Conservation (phyloP, 1,140 invertebrate genomes). For the Chrysoperla carnea region DNA sequence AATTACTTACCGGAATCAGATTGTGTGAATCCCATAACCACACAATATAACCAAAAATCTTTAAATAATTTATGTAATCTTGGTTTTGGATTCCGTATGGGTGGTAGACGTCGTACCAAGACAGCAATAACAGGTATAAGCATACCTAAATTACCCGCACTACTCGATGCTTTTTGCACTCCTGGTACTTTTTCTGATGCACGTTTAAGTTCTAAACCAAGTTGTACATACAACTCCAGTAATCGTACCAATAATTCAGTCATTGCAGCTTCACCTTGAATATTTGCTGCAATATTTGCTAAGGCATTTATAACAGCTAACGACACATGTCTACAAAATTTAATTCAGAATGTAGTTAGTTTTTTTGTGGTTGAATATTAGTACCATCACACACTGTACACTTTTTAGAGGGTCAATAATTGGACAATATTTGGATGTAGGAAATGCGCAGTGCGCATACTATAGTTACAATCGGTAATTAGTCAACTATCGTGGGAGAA, state of each 20-base stretch:
- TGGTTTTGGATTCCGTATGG: conserved; percentile 79
- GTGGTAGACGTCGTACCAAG: conserved; percentile 66
- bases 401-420: too few species aligned
- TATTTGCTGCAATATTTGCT: conserved; percentile 84
- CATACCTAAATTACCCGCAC: conserved; percentile 91
- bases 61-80: conserved; percentile 93
- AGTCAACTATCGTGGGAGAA: too few species aligned
- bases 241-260: conserved; percentile 74
- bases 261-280: conserved; percentile 74
- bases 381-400: too few species aligned
- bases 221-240: conserved; percentile 91
- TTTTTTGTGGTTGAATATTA: too few species aligned
- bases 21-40: conserved; percentile 95
- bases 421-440: too few species aligned
- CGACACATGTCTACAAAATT: conserved; percentile 84
- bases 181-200: conserved; percentile 72
- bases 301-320: conserved; percentile 87
- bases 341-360: too few species aligned
- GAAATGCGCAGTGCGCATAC: too few species aligned
- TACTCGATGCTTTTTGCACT: conserved; percentile 65
- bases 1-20: conserved; percentile 45
- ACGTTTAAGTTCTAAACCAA: conserved; percentile 89
- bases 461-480: too few species aligned
- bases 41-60: conserved; percentile 98
- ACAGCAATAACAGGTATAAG: conserved; percentile 94